A percentile compares a stretch with the other conserved stretches of the same genome.
Evolutionary conservation across 1,140 invertebrate genomes (phyloP).

Genomic region (Procambarus virginalis): DNA sequence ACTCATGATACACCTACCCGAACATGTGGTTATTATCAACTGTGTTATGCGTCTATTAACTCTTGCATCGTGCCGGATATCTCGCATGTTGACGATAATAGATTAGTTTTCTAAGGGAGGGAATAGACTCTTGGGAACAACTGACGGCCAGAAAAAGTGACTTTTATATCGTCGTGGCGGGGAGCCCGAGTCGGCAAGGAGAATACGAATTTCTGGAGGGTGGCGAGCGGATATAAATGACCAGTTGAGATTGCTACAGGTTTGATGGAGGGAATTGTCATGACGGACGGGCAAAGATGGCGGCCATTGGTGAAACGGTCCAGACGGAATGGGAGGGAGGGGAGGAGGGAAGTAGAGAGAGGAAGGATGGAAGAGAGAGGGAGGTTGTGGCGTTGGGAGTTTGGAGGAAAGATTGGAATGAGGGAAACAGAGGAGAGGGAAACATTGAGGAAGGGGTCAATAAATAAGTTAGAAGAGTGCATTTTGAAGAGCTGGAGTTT

Average conservation of each 20-base stretch:
- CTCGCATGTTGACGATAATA: no score
- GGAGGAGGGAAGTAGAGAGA: neutral
- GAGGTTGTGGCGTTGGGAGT: neutral
- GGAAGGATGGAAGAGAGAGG: neutral
- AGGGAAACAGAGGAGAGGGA: neutral
- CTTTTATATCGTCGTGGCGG: neutral
- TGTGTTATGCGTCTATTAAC: no score
- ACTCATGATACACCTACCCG: no score
- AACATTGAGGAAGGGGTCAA: neutral
- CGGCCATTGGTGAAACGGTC: neutral
- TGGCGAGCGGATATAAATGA: neutral
- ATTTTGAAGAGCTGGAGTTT: neutral
- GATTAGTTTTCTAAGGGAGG: no score
- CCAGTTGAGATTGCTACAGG: neutral
- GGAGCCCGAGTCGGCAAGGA: neutral
- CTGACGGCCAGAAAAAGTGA: neutral
- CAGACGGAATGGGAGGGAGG: no score
- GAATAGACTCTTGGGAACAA: no score
- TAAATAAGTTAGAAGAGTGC: no score
- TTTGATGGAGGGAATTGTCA: neutral
- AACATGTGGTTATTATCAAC: no score
- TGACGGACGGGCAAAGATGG: conserved; percentile 12
- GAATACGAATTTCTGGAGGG: neutral
- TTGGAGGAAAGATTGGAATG: neutral
- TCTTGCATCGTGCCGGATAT: no score